Evolutionary conservation across 1,140 invertebrate genomes (phyloP), one percentile per base, ranked within the genome.

Genomic region (Drosophila kikkawai): DNA sequence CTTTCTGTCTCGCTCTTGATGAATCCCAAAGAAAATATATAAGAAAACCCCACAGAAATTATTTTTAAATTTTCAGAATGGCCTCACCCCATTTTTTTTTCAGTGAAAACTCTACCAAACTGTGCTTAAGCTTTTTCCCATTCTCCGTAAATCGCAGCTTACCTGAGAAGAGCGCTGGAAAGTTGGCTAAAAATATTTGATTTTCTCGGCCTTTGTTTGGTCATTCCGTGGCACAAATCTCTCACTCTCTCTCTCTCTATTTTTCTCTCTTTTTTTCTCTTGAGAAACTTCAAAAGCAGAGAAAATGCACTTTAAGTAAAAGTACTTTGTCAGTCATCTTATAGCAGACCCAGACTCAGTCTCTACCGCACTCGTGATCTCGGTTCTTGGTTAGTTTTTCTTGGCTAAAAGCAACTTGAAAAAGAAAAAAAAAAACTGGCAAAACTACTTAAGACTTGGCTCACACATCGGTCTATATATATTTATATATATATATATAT

Each of bases 221-320:
- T 32, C 73, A 65, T 48, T 64, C 44, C 48, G 42, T 32, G 37
- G 41, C 15, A 36, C 22, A 75, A 76, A 65, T 75, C 73, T 75
- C 44, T 75, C 51, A 17, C 19, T 15, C 22, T 15, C 7, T 19
- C 12, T 13, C n/a, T 42, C 4, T n/a, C 13, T 26, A 9, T 12
- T 9, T 37, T 15, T 44, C 57, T 51, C 12, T 34, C 26, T 11
- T 34, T 42, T 41, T 32, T 55, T 47, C 55, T 45, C 67, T 39
- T 55, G 44, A 63, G 58, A 81, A 63, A 76, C 61, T 76, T 76
- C 48, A 68, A 79, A 73, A 50, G 64, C 79, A 73, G 73, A 47
- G 47, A 57, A 80, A 87, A 82, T 80, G 83, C 83, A 86, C 80
- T 87, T 71, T 71, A 86, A 86, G 63, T 87, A 69, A 81, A 78